phyloP scores from a whole-genome alignment of 2,888 invertebrate genomes.

The Tridacna gigas region DNA sequence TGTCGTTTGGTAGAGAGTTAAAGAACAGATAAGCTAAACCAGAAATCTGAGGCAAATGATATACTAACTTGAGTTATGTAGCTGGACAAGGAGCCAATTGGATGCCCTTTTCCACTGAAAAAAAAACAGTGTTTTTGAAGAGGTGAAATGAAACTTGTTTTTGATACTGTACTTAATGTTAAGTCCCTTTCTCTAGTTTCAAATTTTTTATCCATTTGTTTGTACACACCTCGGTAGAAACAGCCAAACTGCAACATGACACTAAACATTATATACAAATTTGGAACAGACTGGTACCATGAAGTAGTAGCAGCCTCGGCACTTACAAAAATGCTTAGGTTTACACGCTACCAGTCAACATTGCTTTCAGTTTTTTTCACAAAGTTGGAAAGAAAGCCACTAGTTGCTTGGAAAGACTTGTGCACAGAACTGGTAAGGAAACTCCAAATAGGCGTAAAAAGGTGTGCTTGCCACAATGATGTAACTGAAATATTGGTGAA shows the following conservation, averaged over 20 bases:
- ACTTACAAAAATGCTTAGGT: too few species aligned
- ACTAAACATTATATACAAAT: neutral
- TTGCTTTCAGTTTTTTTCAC: too few species aligned
- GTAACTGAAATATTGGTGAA: too few species aligned
- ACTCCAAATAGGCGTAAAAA: too few species aligned
- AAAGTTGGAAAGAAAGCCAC: too few species aligned
- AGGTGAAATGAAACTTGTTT: neutral
- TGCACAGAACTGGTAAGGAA: too few species aligned
- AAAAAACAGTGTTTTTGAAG: neutral
- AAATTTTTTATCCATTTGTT: neutral
- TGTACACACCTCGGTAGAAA: neutral
- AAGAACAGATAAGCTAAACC: neutral
- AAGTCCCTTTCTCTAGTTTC: neutral
- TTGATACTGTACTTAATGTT: neutral
- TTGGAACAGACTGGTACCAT: too few species aligned
- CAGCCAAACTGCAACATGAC: neutral
- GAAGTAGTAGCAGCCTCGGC: too few species aligned
- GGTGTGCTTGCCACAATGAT: too few species aligned
- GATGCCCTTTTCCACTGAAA: neutral
- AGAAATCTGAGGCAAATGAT: neutral
- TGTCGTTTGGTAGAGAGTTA: too few species aligned
- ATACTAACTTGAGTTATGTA: neutral
- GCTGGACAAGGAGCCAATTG: neutral
- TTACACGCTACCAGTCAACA: too few species aligned
- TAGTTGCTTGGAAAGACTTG: too few species aligned